Conservation (phyloP, 2,888 invertebrate species). For the Drosophila barbarae region DNA sequence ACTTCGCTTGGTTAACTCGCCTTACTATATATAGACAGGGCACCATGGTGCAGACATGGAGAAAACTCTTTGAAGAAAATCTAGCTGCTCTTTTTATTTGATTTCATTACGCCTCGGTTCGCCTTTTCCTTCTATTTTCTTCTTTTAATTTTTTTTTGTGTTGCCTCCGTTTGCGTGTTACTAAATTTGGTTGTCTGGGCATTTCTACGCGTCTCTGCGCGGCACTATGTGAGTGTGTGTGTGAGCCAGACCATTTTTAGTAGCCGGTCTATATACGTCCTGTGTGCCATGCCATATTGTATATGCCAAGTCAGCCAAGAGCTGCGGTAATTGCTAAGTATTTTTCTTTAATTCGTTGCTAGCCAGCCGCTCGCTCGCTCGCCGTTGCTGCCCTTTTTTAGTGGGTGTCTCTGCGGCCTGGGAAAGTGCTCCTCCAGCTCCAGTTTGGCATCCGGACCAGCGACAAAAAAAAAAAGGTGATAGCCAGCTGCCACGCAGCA, state of each 20-base stretch:
- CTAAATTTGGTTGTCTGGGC: constrained; percentile 74
- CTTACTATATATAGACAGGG: constrained; percentile 61
- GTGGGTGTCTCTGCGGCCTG: constrained; percentile 56
- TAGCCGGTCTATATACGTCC: constrained; percentile 54
- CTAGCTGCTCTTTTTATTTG: constrained; percentile 58
- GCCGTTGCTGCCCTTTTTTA: constrained; percentile 59
- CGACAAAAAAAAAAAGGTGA: constrained; percentile 43
- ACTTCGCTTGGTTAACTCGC: constrained; percentile 15
- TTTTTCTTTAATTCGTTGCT: constrained; percentile 46
- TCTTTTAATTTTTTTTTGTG: constrained; percentile 7
- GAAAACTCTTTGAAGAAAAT: constrained; percentile 68
- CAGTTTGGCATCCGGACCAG: constrained; percentile 21
- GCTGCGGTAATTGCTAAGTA: constrained; percentile 57
- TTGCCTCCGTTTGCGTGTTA: constrained; percentile 52
- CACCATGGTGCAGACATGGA: constrained; percentile 33
- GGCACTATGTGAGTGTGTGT: constrained; percentile 30
- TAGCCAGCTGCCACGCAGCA: constrained; percentile 56
- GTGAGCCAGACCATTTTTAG: constrained; percentile 69
- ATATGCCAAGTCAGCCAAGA: constrained; percentile 53
- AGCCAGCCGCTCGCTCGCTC: constrained; percentile 1
- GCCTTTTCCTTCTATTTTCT: constrained; percentile 2
- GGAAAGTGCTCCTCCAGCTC: constrained; percentile 25
- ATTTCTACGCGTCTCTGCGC: constrained; percentile 52
- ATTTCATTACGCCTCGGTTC: constrained; percentile 60
- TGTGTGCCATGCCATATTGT: constrained; percentile 21